Conservation (phyloP, 2,113 vertebrate species). For the Tragelaphus imberbis region DNA sequence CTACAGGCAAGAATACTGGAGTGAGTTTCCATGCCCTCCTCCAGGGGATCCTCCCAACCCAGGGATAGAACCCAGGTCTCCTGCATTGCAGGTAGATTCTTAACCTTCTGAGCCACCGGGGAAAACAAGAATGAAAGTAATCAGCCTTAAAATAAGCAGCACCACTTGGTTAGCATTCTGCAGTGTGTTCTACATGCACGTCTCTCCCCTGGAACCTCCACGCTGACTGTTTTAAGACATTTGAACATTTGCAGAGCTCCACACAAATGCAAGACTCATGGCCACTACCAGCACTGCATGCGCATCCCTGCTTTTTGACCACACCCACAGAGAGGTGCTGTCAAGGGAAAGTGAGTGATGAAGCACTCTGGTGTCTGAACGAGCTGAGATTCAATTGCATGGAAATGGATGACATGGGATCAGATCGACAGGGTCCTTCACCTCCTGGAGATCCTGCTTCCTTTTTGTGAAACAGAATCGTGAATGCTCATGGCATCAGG, state of each 20-base stretch:
- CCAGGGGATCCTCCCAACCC: not conserved
- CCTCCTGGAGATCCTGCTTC: not conserved
- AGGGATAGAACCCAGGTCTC: not conserved
- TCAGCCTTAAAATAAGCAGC: accelerated
- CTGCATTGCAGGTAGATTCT: not conserved
- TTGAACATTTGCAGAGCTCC: not conserved
- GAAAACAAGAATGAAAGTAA: not conserved
- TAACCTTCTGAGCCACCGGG: not conserved
- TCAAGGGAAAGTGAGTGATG: accelerated
- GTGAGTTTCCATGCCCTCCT: not conserved
- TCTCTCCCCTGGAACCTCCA: not conserved
- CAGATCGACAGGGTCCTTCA: accelerated
- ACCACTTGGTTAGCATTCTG: accelerated
- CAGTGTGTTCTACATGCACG: accelerated
- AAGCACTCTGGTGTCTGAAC: not conserved
- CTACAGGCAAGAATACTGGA: not conserved
- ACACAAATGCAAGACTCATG: accelerated
- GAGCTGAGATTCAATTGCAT: accelerated
- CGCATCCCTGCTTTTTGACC: accelerated
- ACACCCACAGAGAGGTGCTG: accelerated
- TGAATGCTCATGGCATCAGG: not conserved
- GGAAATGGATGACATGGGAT: not conserved
- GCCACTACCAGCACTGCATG: accelerated
- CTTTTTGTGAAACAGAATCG: not conserved
- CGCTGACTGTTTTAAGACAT: accelerated